phyloP scores from a whole-genome alignment of 2,113 vertebrate genomes.

The Struthidea cinerea region DNA sequence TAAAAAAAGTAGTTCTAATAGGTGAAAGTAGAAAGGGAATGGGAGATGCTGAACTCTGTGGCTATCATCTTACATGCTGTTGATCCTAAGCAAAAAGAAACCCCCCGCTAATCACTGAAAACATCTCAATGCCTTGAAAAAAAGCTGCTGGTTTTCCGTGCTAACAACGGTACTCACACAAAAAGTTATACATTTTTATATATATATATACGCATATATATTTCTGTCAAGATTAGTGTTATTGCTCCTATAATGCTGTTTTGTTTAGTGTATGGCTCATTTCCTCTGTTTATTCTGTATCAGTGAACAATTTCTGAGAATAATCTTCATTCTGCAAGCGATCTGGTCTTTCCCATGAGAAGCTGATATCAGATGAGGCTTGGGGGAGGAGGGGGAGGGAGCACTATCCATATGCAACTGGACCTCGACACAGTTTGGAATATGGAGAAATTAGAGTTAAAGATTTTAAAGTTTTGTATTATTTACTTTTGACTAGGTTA shows the following conservation, averaged over 20 bases:
- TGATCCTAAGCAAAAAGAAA: background rate
- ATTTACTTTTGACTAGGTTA: background rate
- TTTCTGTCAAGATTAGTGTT: background rate
- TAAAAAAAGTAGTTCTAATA: background rate
- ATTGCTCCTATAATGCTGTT: background rate
- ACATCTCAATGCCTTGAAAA: background rate
- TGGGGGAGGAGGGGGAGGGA: background rate
- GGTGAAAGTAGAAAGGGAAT: background rate
- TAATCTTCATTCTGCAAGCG: background rate
- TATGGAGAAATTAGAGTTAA: background rate
- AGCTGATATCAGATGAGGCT: background rate
- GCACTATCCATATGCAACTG: background rate
- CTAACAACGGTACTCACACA: background rate
- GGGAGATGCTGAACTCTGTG: background rate
- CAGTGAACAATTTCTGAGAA: background rate
- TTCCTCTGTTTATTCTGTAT: background rate
- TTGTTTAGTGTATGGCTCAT: background rate
- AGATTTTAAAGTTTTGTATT: background rate
- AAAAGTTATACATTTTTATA: background rate
- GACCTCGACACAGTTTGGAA: background rate
- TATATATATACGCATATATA: accelerated
- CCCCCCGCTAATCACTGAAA: background rate
- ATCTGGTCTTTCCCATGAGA: background rate
- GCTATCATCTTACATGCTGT: background rate
- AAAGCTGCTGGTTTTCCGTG: background rate